Conservation (phyloP, 1,140 invertebrate genomes). For the Anthonomus grandis region DNA sequence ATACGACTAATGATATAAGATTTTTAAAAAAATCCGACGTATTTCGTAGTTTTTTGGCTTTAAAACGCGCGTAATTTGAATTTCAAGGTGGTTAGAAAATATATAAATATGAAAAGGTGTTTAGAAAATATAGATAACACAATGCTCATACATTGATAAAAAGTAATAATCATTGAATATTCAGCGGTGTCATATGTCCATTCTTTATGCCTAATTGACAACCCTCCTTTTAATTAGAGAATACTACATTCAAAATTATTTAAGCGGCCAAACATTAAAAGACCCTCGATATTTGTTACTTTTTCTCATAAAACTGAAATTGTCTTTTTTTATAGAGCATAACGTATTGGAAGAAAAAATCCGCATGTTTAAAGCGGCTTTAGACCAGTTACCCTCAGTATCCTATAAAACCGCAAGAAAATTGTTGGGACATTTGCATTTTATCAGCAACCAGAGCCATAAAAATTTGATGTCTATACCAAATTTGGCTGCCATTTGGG, state of each 20-base stretch:
- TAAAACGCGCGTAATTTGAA: no score
- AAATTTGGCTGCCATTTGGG: conserved; percentile 82
- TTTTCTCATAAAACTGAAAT: conserved; percentile 1
- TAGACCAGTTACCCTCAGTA: conserved; percentile 64
- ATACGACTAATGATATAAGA: no score
- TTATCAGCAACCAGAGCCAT: conserved; percentile 68
- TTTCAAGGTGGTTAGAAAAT: no score
- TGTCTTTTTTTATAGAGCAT: conserved; percentile 48
- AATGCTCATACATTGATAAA: no score
- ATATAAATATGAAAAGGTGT: no score
- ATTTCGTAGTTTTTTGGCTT: no score
- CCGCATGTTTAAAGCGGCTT: conserved; percentile 58
- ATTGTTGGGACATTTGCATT: conserved; percentile 75
- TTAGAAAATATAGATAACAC: no score
- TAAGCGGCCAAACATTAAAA: no score
- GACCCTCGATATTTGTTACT: conserved; percentile 1
- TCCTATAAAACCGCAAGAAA: conserved; percentile 70
- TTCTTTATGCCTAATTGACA: no score
- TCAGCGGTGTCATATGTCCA: no score
- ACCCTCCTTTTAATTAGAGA: neutral
- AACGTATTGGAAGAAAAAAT: conserved; percentile 54
- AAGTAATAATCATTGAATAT: no score
- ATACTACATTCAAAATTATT: neutral
- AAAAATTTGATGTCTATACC: conserved; percentile 76
- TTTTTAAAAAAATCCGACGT: no score